Evolutionary conservation across 2,888 invertebrate genomes (phyloP), one percentile per base, ranked within the genome.

Genomic region (Carabus problematicus): DNA sequence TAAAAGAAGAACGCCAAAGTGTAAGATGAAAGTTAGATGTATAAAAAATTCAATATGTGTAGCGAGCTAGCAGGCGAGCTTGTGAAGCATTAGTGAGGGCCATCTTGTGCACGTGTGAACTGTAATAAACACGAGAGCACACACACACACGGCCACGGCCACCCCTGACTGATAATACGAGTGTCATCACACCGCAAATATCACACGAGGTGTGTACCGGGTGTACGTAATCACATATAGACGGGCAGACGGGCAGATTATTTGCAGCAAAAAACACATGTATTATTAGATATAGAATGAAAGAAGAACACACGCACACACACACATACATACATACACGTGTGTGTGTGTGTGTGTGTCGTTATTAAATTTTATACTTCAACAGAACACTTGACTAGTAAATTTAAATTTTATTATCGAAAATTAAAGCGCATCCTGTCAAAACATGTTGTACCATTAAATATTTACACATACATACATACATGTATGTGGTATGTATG

Each of bases 261-360:
- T 42, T 42, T n/a, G n/a, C n/a, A n/a, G n/a, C n/a, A n/a, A n/a
- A 74, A 77, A 77, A 76, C 76, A 78, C 76, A 74, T 76, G 76
- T 75, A 77, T 78, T 76, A 77, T 79, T 77, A 79, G 78, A 78
- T 79, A 78, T 79, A 78, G 78, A 77, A 79, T 79, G 79, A 79
- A 76, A 74, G 72, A 68, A 68, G 55, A 62, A 62, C 55, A 61
- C 61, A 49, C 16, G 9, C 14, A 52, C 52, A 52, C 6, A 16
- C 52, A 52, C 16, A 52, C 18, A 52, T 19, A 52, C 7, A 52
- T 4, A 52, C 4, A 52, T 16, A 52, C 12, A 52, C 4, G 9
- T 29, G 29, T 29, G 6, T 29, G 29, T 6, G 6, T 6, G 29
- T 29, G 6, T 6, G 29, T 29, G 3, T 29, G 6, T 29, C 3